Evolutionary conservation across 2,797 vertebrate genomes (phyloP).

Genomic region (Momotus momota): DNA sequence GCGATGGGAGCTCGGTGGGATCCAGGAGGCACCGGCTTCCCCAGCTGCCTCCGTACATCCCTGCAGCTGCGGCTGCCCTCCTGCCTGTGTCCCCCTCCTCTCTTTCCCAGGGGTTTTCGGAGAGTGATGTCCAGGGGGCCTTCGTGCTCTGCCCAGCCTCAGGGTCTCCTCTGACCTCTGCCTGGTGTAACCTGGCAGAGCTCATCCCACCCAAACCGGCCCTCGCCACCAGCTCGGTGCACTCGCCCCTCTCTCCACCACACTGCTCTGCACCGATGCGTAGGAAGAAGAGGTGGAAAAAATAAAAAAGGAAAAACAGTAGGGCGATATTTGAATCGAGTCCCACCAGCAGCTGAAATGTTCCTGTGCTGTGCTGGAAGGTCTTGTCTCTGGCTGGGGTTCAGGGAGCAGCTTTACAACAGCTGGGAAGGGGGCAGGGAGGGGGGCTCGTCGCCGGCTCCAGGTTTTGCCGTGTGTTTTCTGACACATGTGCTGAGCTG

Average conservation of each 20-base stretch:
- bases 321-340: slow-evolving; percentile 59
- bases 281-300: neutral
- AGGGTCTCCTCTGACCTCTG: neutral
- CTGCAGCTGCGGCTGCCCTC: neutral
- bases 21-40: slow-evolving; percentile 19
- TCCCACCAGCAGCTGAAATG: slow-evolving; percentile 68
- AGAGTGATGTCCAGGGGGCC: neutral
- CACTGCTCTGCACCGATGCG: accelerated
- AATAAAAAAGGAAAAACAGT: slow-evolving; percentile 25
- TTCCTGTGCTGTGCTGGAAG: slow-evolving; percentile 54
- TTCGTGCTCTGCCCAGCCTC: neutral
- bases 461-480: slow-evolving; percentile 49
- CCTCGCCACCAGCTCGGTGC: neutral
- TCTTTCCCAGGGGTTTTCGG: neutral
- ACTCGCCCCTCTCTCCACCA: accelerated
- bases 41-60: neutral
- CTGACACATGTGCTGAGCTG: slow-evolving; percentile 55
- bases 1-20: slow-evolving; percentile 25
- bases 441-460: neutral
- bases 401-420: slow-evolving; percentile 68
- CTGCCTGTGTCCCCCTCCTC: neutral
- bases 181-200: neutral
- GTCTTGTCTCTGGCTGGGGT: slow-evolving; percentile 66
- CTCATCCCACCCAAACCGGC: neutral
- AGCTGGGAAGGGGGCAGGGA: slow-evolving; percentile 65